Evolutionary conservation across 2,888 invertebrate species (phyloP).

Genomic region (Ennomos erosarius): DNA sequence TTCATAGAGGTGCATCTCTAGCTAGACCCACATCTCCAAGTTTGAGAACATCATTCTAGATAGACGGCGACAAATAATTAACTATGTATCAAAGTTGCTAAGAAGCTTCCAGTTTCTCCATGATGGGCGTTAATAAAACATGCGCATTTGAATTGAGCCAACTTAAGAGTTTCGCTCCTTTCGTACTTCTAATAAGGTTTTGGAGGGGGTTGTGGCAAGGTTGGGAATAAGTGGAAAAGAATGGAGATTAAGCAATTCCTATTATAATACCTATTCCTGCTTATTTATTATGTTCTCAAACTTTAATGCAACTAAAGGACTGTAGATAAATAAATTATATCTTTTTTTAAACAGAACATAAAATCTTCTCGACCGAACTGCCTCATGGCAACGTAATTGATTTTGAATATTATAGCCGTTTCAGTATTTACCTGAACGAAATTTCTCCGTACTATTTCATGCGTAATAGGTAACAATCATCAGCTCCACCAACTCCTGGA

Average conservation of each 20-base stretch:
- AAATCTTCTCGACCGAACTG: too few species aligned
- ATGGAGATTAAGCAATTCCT: neutral
- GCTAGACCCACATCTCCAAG: neutral
- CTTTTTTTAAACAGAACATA: too few species aligned
- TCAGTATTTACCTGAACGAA: too few species aligned
- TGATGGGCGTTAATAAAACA: conserved; percentile 40
- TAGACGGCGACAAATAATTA: conserved; percentile 41
- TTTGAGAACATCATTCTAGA: conserved; percentile 9
- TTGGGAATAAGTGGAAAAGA: conserved; percentile 18
- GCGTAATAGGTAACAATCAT: too few species aligned
- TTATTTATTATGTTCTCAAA: too few species aligned
- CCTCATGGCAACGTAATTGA: too few species aligned
- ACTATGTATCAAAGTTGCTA: conserved; percentile 49
- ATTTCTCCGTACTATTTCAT: too few species aligned
- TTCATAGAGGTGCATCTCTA: neutral
- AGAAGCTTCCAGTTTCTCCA: conserved; percentile 33
- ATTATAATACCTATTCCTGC: too few species aligned
- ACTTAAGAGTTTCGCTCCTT: conserved; percentile 24
- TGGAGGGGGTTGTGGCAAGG: conserved; percentile 36
- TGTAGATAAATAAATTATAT: too few species aligned
- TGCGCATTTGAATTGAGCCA: conserved; percentile 35
- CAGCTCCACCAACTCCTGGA: too few species aligned
- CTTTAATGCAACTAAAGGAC: too few species aligned
- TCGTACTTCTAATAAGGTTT: conserved; percentile 13
- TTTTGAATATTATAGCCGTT: too few species aligned